Conservation (phyloP, 2,113 vertebrate genomes). For the Melanerpes formicivorus region DNA sequence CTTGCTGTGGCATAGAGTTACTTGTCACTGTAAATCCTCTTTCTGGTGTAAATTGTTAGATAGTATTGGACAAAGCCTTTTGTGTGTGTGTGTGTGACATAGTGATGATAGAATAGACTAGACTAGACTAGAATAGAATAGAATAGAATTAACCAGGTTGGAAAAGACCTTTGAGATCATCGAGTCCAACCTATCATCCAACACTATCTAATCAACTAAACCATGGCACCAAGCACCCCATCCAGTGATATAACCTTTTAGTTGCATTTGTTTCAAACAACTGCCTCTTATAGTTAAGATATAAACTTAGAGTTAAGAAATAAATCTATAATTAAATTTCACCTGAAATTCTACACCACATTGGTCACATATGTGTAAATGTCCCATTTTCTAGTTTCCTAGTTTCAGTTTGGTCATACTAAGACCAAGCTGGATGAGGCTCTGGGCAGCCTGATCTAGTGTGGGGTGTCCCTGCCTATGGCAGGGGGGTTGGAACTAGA, state of each 20-base stretch:
- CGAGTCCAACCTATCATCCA: too few species aligned
- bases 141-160: too few species aligned
- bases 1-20: neutral
- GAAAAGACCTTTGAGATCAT: too few species aligned
- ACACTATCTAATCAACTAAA: too few species aligned
- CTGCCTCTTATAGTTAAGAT: neutral
- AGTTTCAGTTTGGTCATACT: rapidly evolving
- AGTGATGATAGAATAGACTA: too few species aligned
- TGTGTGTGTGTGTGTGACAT: neutral
- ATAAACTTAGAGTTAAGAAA: neutral
- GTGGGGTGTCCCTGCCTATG: too few species aligned
- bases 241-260: neutral
- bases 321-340: neutral
- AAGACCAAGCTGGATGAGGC: too few species aligned
- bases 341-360: neutral
- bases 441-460: too few species aligned
- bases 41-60: neutral
- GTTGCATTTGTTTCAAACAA: neutral
- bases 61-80: neutral
- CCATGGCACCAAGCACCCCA: too few species aligned
- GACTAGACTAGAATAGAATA: too few species aligned
- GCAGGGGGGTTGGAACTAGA: too few species aligned
- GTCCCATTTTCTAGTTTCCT: neutral
- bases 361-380: neutral
- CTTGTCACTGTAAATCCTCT: neutral